Percentiles rank a stretch among this genome's conserved stretches.
phyloP scores from a whole-genome alignment of 2,113 vertebrate species.

The Oenanthe oenanthe region DNA sequence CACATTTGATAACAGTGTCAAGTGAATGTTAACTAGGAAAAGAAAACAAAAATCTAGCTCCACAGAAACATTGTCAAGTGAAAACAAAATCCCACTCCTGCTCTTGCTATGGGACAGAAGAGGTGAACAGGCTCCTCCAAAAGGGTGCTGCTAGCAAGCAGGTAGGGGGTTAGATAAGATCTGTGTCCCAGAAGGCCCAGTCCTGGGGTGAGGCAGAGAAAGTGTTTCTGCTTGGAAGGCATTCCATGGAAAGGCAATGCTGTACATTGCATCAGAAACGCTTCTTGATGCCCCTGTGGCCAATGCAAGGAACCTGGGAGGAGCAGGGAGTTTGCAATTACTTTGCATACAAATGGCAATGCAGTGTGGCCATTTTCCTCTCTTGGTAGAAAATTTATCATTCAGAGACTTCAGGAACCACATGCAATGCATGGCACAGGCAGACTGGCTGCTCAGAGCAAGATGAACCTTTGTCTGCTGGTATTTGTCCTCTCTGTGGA shows the following conservation, averaged over 20 bases:
- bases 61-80: background rate
- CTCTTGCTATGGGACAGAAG: background rate
- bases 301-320: background rate
- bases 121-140: background rate
- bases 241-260: background rate
- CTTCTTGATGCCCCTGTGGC: background rate
- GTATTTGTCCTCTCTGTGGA: background rate
- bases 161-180: background rate
- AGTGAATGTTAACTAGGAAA: conserved; percentile 20
- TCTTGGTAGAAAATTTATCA: background rate
- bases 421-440: background rate
- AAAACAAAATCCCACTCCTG: conserved; percentile 2
- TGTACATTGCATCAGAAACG: background rate
- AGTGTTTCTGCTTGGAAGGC: background rate
- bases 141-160: conserved; percentile 14
- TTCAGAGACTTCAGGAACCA: conserved; percentile 3
- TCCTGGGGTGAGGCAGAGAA: background rate
- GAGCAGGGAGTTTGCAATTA: background rate
- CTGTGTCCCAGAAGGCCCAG: background rate
- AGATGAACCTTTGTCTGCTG: background rate
- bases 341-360: background rate
- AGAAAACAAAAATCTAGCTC: conserved; percentile 1
- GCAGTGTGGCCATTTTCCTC: background rate
- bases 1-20: conserved; percentile 18
- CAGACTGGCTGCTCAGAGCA: background rate